A percentile compares a stretch with the other conserved stretches of the same genome.
Evolutionary conservation across 2,797 vertebrate genomes (phyloP).

Genomic region (Discoglossus pictus): DNA sequence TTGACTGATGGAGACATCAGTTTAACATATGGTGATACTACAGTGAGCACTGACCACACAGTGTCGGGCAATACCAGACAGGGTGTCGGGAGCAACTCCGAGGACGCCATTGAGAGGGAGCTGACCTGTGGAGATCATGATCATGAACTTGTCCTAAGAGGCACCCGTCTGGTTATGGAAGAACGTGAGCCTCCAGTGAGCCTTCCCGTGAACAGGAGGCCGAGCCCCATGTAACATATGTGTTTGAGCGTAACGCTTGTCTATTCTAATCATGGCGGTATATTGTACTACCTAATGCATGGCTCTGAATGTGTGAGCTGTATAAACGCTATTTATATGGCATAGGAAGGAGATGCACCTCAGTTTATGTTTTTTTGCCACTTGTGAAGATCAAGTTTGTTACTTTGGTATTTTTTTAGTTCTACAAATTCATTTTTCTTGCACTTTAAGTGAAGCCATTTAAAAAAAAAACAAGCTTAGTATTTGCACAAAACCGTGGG

Average conservation of each 20-base stretch:
- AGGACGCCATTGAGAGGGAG: slow-evolving; percentile 84
- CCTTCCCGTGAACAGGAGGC: slow-evolving; percentile 71
- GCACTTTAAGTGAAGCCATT: slow-evolving; percentile 42
- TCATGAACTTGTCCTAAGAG: slow-evolving; percentile 89
- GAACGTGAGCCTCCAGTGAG: slow-evolving; percentile 87
- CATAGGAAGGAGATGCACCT: slow-evolving; percentile 68
- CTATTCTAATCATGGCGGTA: slow-evolving; percentile 69
- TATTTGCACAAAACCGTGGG: not conserved
- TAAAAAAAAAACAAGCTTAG: not conserved
- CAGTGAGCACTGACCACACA: slow-evolving; percentile 78
- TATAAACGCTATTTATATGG: slow-evolving; percentile 78
- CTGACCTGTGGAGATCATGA: slow-evolving; percentile 86
- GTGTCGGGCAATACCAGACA: slow-evolving; percentile 62
- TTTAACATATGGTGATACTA: slow-evolving; percentile 89
- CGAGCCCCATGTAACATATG: slow-evolving; percentile 69
- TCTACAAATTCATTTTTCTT: not conserved
- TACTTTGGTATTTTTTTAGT: slow-evolving; percentile 53
- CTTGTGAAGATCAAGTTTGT: slow-evolving; percentile 53
- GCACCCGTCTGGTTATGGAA: slow-evolving; percentile 93
- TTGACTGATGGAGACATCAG: slow-evolving; percentile 89
- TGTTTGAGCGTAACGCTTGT: slow-evolving; percentile 63
- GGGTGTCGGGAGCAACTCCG: slow-evolving; percentile 68
- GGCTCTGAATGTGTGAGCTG: slow-evolving; percentile 74
- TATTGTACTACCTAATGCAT: slow-evolving; percentile 76
- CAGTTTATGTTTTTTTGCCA: slow-evolving; percentile 63